phyloP scores from a whole-genome alignment of 2,888 invertebrate species.

The Phyllotreta striolata region DNA sequence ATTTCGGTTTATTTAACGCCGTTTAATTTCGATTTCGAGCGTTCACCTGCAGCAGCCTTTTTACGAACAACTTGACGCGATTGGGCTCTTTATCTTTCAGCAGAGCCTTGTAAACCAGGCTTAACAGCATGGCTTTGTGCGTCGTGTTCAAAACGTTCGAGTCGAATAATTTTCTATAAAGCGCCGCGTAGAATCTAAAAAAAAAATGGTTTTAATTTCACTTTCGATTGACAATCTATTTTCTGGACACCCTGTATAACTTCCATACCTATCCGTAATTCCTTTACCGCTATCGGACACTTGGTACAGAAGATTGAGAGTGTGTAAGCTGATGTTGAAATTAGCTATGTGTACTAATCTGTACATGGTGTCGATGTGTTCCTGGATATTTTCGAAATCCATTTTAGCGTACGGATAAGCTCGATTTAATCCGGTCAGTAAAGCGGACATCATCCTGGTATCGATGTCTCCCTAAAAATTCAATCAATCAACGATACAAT shows the following conservation, averaged over 20 bases:
- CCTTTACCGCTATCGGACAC: slow-evolving; percentile 65
- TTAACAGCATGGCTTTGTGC: slow-evolving; percentile 82
- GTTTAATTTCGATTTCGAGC: not conserved
- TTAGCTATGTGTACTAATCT: slow-evolving; percentile 81
- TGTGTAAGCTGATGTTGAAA: slow-evolving; percentile 72
- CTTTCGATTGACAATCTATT: slow-evolving; percentile 1
- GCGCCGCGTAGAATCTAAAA: slow-evolving; percentile 81
- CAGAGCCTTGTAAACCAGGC: slow-evolving; percentile 86
- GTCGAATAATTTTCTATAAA: slow-evolving; percentile 88
- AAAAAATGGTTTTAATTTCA: slow-evolving; percentile 4
- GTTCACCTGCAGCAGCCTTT: slow-evolving; percentile 79
- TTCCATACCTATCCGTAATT: slow-evolving; percentile 66
- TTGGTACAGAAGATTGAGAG: slow-evolving; percentile 69
- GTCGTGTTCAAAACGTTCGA: slow-evolving; percentile 74
- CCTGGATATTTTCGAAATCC: slow-evolving; percentile 65
- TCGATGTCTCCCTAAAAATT: slow-evolving; percentile 74
- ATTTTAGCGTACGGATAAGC: slow-evolving; percentile 84
- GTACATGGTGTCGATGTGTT: slow-evolving; percentile 80
- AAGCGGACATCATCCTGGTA: slow-evolving; percentile 82
- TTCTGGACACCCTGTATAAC: slow-evolving; percentile 6
- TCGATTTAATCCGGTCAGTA: slow-evolving; percentile 83
- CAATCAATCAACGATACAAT: not conserved
- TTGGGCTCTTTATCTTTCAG: slow-evolving; percentile 76
- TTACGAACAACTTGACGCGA: slow-evolving; percentile 84
- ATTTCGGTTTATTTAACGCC: slow-evolving; percentile 6